Evolutionary conservation across 2,797 vertebrate genomes (phyloP).

Genomic region (Alauda arvensis): DNA sequence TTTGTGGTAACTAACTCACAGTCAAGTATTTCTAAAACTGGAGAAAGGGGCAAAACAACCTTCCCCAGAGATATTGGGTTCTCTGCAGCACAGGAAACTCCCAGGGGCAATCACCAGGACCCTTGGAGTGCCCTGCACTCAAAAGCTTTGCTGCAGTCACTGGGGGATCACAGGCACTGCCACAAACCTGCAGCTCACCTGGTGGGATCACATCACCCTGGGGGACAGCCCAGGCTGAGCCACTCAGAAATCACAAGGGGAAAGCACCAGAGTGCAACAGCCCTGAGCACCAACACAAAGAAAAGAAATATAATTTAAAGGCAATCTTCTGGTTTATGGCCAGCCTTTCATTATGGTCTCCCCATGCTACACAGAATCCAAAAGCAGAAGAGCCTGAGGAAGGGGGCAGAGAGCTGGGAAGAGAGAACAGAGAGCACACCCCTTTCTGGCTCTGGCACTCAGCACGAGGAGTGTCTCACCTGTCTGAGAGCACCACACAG

Average conservation of each 20-base stretch:
- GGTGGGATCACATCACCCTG: not conserved
- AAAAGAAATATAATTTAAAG: not conserved
- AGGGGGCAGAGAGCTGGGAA: not conserved
- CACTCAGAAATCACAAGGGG: not conserved
- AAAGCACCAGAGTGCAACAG: not conserved
- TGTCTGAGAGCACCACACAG: too few species aligned
- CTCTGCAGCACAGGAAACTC: not conserved
- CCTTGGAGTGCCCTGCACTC: not conserved
- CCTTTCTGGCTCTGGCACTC: not conserved
- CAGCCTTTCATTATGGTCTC: not conserved
- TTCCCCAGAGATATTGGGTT: not conserved
- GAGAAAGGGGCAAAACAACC: not conserved
- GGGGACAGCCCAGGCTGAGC: not conserved
- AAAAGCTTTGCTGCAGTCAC: not conserved
- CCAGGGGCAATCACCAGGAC: not conserved
- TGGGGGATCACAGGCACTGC: not conserved
- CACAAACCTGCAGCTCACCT: too few species aligned
- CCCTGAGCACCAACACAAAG: not conserved
- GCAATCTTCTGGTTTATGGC: not conserved
- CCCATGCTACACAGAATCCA: not conserved
- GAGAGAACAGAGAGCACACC: not conserved
- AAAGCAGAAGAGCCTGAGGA: not conserved
- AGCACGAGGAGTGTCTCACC: accelerated
- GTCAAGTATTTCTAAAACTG: not conserved
- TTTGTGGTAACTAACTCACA: not conserved